These are phyloP conservation scores for Bradysia coprophila DNA, from an alignment of 1,140 invertebrate genomes.

Conservation along the genomic window DNA sequence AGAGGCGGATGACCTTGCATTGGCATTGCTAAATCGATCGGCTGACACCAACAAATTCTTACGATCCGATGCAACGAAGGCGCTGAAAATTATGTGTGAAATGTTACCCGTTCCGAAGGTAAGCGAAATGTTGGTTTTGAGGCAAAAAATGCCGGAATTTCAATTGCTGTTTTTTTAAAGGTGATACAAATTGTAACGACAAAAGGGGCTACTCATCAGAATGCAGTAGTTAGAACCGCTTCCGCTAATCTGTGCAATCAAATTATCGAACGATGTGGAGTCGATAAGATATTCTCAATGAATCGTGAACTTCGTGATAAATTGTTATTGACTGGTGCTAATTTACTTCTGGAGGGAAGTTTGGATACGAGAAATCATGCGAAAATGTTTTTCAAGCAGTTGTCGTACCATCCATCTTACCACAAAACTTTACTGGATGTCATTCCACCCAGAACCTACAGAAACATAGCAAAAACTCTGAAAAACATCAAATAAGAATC, in stretches of 20 bases:
- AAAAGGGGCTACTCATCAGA: constrained; percentile 56
- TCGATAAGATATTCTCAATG: constrained; percentile 49
- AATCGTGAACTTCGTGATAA: constrained; percentile 62
- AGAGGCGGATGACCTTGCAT: constrained; percentile 72
- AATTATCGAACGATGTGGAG: constrained; percentile 48
- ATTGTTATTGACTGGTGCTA: constrained; percentile 58
- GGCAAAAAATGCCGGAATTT: constrained; percentile 25
- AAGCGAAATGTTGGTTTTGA: too few species aligned
- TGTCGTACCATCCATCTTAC: constrained; percentile 42
- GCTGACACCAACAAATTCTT: constrained; percentile 88
- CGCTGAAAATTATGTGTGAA: constrained; percentile 62
- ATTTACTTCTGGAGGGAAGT: constrained; percentile 69
- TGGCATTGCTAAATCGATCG: constrained; percentile 62
- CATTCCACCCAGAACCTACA: constrained; percentile 38
- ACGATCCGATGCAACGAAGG: constrained; percentile 65
- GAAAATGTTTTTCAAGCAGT: constrained; percentile 36
- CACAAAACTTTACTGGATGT: constrained; percentile 41
- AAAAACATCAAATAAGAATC: constrained; percentile 13
- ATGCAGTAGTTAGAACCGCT: constrained; percentile 61
- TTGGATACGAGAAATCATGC: constrained; percentile 63
- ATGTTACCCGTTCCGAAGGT: constrained; percentile 37
- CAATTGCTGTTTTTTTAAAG: too few species aligned
- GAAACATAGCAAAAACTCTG: constrained; percentile 46
- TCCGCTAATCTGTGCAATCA: constrained; percentile 59
- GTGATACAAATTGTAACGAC: constrained; percentile 26